Percentiles rank a stretch among this genome's conserved stretches.
Evolutionary conservation across 2,797 vertebrate species (phyloP).

Genomic region (Lagocephalus sceleratus): DNA sequence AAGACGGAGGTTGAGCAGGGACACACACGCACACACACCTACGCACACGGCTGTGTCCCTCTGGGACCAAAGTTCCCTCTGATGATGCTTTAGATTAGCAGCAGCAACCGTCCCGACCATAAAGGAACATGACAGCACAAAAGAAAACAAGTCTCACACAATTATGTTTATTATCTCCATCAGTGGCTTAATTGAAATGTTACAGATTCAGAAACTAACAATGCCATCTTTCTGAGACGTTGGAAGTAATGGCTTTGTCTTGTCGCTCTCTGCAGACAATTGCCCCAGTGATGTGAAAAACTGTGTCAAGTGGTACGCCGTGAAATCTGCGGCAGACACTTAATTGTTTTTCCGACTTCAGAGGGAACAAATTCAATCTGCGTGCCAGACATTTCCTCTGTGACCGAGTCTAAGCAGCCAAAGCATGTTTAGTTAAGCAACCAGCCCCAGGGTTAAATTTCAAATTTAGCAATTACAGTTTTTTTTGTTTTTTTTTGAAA

Average conservation of each 20-base stretch:
- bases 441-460: slow-evolving; percentile 80
- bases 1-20: slow-evolving; percentile 52
- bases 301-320: slow-evolving; percentile 79
- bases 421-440: slow-evolving; percentile 81
- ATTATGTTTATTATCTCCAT: slow-evolving; percentile 74
- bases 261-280: slow-evolving; percentile 76
- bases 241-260: slow-evolving; percentile 80
- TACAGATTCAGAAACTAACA: slow-evolving; percentile 75
- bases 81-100: slow-evolving; percentile 49
- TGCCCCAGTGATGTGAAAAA: slow-evolving; percentile 80
- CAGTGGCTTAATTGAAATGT: slow-evolving; percentile 81
- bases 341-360: slow-evolving; percentile 84
- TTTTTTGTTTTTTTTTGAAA: slow-evolving; percentile 37
- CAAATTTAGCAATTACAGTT: slow-evolving; percentile 80
- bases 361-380: slow-evolving; percentile 82
- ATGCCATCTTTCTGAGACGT: slow-evolving; percentile 64
- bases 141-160: slow-evolving; percentile 62
- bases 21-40: slow-evolving; percentile 21
- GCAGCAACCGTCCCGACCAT: slow-evolving; percentile 38
- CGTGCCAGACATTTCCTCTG: slow-evolving; percentile 78
- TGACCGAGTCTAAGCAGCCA: slow-evolving; percentile 79
- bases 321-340: slow-evolving; percentile 75
- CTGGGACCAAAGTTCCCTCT: slow-evolving; percentile 47
- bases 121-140: slow-evolving; percentile 58
- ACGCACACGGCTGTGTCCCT: slow-evolving; percentile 25